These are phyloP conservation scores for Sebastes elongatus DNA, from an alignment of 2,797 vertebrate species.

Conservation along the genomic window DNA sequence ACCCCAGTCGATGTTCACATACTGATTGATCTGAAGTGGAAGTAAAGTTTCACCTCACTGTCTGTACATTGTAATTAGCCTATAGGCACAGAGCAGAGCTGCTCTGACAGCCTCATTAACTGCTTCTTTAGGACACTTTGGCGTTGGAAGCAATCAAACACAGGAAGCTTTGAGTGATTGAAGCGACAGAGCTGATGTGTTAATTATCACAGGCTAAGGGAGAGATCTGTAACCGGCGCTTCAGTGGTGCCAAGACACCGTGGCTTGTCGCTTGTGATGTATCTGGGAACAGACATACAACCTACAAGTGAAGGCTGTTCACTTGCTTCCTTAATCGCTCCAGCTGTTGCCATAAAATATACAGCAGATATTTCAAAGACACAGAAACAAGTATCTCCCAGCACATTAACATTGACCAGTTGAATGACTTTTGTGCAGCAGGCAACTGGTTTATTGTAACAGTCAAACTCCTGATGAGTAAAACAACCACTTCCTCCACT, in stretches of 20 bases:
- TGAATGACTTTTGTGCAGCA: neutral
- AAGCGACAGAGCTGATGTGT: neutral
- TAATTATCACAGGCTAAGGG: neutral
- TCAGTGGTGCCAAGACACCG: neutral
- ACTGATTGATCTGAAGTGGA: neutral
- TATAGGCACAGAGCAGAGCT: neutral
- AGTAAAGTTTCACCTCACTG: neutral
- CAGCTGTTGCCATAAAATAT: neutral
- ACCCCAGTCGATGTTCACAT: neutral
- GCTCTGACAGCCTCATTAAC: conserved; percentile 9
- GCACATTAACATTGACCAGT: neutral
- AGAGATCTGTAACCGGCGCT: neutral
- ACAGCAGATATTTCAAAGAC: neutral
- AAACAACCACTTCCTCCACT: neutral
- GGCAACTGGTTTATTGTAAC: neutral
- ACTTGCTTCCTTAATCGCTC: neutral
- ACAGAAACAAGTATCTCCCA: neutral
- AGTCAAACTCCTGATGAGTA: neutral
- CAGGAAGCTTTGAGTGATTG: conserved; percentile 25
- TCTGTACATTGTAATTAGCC: neutral
- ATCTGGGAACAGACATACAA: neutral
- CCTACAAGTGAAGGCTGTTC: neutral
- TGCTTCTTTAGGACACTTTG: neutral
- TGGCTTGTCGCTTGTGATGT: neutral
- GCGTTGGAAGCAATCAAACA: conserved; percentile 5